phyloP scores from a whole-genome alignment of 2,113 vertebrate species.

The Eptesicus fuscus region DNA sequence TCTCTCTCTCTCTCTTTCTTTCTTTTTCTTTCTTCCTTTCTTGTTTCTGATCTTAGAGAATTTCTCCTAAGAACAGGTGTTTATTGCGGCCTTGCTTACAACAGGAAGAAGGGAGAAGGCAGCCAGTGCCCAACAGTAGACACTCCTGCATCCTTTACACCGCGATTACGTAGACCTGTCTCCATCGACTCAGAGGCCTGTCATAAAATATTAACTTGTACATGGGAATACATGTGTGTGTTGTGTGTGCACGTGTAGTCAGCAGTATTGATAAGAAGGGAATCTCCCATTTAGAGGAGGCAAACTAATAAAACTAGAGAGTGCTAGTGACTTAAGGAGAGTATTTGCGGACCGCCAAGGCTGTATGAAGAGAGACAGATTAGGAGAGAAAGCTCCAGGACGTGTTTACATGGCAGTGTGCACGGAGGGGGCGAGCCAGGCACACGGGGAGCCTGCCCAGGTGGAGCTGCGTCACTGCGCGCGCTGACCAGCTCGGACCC shows the following conservation, averaged over 20 bases:
- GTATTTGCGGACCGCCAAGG: background rate
- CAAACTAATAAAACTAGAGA: background rate
- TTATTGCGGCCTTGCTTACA: background rate
- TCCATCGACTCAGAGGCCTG: background rate
- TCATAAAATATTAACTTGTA: background rate
- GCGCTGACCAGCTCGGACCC: background rate
- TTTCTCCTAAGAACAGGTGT: background rate
- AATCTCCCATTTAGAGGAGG: background rate
- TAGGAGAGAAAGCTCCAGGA: background rate
- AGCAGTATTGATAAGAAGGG: background rate
- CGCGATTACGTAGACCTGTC: rapidly evolving
- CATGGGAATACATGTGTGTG: background rate
- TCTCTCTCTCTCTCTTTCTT: too few relatives aligned
- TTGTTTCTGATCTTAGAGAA: background rate
- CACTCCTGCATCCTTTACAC: background rate
- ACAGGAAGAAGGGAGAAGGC: background rate
- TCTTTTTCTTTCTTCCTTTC: background rate
- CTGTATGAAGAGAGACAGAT: background rate
- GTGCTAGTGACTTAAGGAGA: background rate
- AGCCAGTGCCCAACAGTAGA: background rate
- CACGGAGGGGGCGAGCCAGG: background rate
- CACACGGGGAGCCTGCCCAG: background rate
- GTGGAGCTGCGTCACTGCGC: background rate
- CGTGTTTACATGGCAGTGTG: background rate
- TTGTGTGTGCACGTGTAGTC: background rate